A percentile compares a stretch with the other conserved stretches of the same genome.
Evolutionary conservation across 2,888 invertebrate genomes (phyloP).

Genomic region (Andrena dorsata): DNA sequence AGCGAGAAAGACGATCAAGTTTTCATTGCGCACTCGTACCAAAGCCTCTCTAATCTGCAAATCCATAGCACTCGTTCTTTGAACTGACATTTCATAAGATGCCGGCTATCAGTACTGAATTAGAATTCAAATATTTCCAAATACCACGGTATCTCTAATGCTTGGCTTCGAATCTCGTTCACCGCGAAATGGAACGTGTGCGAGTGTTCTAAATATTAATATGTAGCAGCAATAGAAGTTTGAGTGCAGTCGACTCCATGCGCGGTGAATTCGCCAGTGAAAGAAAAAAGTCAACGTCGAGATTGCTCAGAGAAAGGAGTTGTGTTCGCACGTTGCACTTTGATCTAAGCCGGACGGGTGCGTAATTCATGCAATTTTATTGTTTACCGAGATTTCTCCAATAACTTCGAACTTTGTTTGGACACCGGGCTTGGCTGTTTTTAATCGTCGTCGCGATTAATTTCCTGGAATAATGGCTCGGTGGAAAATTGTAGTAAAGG

Average conservation of each 20-base stretch:
- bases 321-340: slow-evolving; percentile 32
- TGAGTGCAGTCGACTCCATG: not conserved
- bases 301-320: slow-evolving; percentile 42
- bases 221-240: not conserved
- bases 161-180: not conserved
- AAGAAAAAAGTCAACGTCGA: not conserved
- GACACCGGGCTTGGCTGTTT: not conserved
- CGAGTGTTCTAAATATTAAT: not conserved
- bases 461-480: slow-evolving; percentile 15
- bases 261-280: not conserved
- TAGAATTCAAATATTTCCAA: not conserved
- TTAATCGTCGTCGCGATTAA: slow-evolving; percentile 41
- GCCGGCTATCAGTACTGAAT: not conserved
- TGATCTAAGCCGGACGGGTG: slow-evolving; percentile 37
- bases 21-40: not conserved
- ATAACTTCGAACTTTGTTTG: slow-evolving; percentile 40
- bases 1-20: not conserved
- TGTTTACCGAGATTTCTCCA: slow-evolving; percentile 43
- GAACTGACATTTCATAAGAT: not conserved
- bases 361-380: slow-evolving; percentile 35
- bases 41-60: not conserved
- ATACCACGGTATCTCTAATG: not conserved
- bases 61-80: not conserved
- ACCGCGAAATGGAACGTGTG: not conserved
- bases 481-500: not conserved